Base-by-base conservation (phyloP, 2,797 vertebrate genomes). In the Dicrostonyx torquatus region DNA sequence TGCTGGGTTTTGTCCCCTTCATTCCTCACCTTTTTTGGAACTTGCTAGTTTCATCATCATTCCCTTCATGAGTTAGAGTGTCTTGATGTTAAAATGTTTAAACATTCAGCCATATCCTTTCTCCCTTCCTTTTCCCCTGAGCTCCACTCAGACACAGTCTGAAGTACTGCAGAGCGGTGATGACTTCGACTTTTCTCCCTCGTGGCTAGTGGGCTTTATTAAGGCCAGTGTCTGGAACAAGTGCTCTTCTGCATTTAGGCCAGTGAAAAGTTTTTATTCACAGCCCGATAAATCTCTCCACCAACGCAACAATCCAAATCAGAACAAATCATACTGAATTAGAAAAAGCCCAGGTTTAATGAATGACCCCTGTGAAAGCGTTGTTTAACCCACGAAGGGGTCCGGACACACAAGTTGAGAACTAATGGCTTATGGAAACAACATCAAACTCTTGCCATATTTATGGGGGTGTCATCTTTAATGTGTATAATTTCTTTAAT, bases 1-100 rank as follows among this genome's bases (percentile, higher is more conserved):
- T 58, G 3, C 78, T 79, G n/a, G 3, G 50, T 50, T 6, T 68
- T 70, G 34, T 50, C 64, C 37, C 17, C 40, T 88, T 45, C 72
- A 58, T 64, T 70, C 88, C n/a, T 84, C 17, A 45, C 66, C 92
- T 94, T 91, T n/a, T 87, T 91, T n/a, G 76, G 64, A 90, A 87
- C 40, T 48, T 92, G n/a, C 50, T 78, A 26, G 90, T 84, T 31
- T 93, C 75, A 78, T 80, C 83, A 73, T 77, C 18, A 29, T 45
- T 84, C 87, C 31, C 90, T 37, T n/a, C 37, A 26, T 58, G 48
- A 90, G 13, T 83, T 83, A 76, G 73, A 92, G 29, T 22, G 1
- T 79, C 95, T 95, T 93, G 15, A 24, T 73, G 37, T 6, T 87
- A 79, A 78, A 92, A 80, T 55, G 24, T 60, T 92, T 37, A 43